A percentile compares a stretch with the other conserved stretches of the same genome.
phyloP scores from a whole-genome alignment of 2,888 invertebrate species.

The Disparrhopalites patrizii region DNA sequence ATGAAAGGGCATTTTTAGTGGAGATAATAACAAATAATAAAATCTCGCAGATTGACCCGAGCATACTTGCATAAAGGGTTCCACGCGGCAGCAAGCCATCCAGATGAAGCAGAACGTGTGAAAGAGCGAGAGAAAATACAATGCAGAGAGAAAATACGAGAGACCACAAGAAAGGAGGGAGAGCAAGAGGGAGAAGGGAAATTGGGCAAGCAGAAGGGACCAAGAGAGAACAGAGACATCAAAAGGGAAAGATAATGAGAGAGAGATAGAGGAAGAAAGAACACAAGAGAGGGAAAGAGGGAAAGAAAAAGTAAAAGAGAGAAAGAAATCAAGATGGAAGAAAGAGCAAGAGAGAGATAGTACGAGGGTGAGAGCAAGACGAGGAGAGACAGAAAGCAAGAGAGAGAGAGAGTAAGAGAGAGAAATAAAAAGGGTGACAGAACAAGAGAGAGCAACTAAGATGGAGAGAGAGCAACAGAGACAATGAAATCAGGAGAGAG shows the following conservation, averaged over 20 bases:
- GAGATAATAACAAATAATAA: no score
- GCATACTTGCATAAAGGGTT: no score
- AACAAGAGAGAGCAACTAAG: neutral
- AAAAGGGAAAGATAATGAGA: neutral
- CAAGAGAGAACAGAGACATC: no score
- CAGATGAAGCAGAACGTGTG: neutral
- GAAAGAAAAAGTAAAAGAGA: neutral
- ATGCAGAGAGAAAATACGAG: no score
- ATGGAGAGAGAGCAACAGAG: neutral
- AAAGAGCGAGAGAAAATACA: neutral
- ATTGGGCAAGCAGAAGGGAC: no score
- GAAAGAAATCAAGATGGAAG: no score
- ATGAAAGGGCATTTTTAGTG: no score
- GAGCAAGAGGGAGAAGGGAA: neutral
- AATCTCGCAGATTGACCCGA: no score
- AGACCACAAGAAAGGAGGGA: neutral
- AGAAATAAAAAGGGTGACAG: neutral
- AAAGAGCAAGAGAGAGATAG: no score
- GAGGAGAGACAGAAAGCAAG: neutral
- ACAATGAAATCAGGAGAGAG: neutral
- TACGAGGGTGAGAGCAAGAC: neutral
- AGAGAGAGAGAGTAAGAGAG: neutral
- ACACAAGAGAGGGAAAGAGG: neutral
- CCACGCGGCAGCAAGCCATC: neutral
- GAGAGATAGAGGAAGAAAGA: no score